Evolutionary conservation across 2,888 invertebrate genomes (phyloP).

Genomic region (Drosophila subsilvestris): DNA sequence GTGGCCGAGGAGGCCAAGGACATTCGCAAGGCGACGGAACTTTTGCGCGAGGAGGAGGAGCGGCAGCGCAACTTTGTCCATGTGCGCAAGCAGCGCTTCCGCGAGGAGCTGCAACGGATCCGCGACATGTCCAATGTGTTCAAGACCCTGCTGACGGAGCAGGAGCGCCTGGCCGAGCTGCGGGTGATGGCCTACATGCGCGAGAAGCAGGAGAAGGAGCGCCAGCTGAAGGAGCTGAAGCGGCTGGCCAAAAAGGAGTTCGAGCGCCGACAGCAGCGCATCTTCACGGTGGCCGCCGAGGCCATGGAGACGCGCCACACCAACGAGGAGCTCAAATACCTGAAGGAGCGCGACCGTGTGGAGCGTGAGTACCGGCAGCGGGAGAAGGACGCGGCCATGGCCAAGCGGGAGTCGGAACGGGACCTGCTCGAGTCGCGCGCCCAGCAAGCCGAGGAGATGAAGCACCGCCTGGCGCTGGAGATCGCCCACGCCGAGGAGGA

Average conservation of each 20-base stretch:
- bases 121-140: slow-evolving; percentile 81
- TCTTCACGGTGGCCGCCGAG: slow-evolving; percentile 80
- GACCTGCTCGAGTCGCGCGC: slow-evolving; percentile 79
- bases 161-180: slow-evolving; percentile 82
- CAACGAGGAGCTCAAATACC: slow-evolving; percentile 81
- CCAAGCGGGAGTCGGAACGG: slow-evolving; percentile 78
- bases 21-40: slow-evolving; percentile 73
- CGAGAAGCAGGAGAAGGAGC: slow-evolving; percentile 80
- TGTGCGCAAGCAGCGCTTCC: slow-evolving; percentile 80
- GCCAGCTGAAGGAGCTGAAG: slow-evolving; percentile 77
- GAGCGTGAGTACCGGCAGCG: slow-evolving; percentile 83
- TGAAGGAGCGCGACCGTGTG: slow-evolving; percentile 82
- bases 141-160: slow-evolving; percentile 82
- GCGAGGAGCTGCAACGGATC: slow-evolving; percentile 80
- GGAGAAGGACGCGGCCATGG: slow-evolving; percentile 80
- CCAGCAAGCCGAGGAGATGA: slow-evolving; percentile 80
- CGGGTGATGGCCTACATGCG: slow-evolving; percentile 83
- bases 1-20: slow-evolving; percentile 82
- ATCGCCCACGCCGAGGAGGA: slow-evolving; percentile 82
- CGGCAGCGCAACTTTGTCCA: slow-evolving; percentile 70
- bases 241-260: slow-evolving; percentile 80
- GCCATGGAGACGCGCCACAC: slow-evolving; percentile 76
- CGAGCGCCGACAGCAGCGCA: slow-evolving; percentile 82
- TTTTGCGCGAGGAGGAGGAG: slow-evolving; percentile 80
- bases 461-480: slow-evolving; percentile 81